phyloP scores from a whole-genome alignment of 2,797 vertebrate species.

The Neoniphon sammara region DNA sequence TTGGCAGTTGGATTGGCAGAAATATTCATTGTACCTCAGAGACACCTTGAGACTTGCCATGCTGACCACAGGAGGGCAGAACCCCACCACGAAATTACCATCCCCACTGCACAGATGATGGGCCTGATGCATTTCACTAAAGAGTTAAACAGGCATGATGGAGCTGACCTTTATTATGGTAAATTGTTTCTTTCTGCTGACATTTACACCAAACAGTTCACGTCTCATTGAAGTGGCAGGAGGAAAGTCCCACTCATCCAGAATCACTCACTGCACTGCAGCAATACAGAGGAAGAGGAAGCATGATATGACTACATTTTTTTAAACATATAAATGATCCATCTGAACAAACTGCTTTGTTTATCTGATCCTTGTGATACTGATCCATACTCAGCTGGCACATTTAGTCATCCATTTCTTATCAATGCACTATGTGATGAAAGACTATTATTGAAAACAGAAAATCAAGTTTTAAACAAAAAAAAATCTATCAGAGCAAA shows the following conservation, averaged over 20 bases:
- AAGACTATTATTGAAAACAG: slow-evolving; percentile 65
- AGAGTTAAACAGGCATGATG: slow-evolving; percentile 60
- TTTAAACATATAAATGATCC: slow-evolving; percentile 54
- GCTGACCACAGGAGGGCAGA: slow-evolving; percentile 85
- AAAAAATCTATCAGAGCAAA: slow-evolving; percentile 62
- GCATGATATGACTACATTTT: slow-evolving; percentile 72
- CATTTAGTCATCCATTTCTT: slow-evolving; percentile 60
- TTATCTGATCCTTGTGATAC: slow-evolving; percentile 76
- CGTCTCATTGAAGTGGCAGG: slow-evolving; percentile 46
- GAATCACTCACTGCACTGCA: slow-evolving; percentile 54
- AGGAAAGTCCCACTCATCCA: slow-evolving; percentile 58
- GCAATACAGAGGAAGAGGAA: slow-evolving; percentile 64
- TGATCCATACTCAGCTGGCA: slow-evolving; percentile 61
- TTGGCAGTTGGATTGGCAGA: background rate
- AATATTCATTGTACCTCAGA: slow-evolving; percentile 41
- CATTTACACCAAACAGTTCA: slow-evolving; percentile 48
- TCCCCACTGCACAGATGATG: slow-evolving; percentile 34
- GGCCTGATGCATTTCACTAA: slow-evolving; percentile 47
- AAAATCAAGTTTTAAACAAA: slow-evolving; percentile 55
- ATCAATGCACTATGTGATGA: slow-evolving; percentile 67
- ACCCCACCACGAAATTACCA: slow-evolving; percentile 73
- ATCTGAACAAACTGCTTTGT: slow-evolving; percentile 71
- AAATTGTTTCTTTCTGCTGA: slow-evolving; percentile 45
- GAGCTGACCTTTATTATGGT: slow-evolving; percentile 59
- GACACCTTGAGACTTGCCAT: slow-evolving; percentile 65